phyloP scores from a whole-genome alignment of 2,888 invertebrate genomes.

The Oscheius sp. region DNA sequence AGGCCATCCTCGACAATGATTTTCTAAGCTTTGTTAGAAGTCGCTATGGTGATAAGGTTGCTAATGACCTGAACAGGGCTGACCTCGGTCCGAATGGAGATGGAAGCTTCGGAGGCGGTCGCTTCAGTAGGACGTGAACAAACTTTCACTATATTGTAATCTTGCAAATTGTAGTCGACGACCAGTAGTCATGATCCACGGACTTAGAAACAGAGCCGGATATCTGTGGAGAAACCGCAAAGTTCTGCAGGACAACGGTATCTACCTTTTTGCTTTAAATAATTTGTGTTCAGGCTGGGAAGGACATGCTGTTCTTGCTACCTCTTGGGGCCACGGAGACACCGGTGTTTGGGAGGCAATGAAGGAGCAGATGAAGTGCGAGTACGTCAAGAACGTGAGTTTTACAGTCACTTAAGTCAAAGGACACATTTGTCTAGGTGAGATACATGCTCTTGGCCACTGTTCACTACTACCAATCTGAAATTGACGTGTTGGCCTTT shows the following conservation, averaged over 20 bases:
- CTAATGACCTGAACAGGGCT: conserved; percentile 11
- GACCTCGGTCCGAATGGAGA: conserved; percentile 27
- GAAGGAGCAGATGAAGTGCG: conserved; percentile 14
- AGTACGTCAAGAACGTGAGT: conserved; percentile 27
- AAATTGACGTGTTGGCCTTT: conserved; percentile 29
- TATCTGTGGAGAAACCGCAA: conserved; percentile 23
- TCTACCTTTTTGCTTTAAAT: neutral
- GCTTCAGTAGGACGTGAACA: neutral
- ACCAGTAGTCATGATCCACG: conserved; percentile 29
- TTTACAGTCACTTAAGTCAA: neutral
- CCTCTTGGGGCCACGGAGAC: conserved; percentile 27
- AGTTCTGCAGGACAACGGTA: conserved; percentile 21
- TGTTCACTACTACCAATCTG: conserved; percentile 17
- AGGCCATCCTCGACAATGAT: conserved; percentile 12
- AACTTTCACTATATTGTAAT: neutral
- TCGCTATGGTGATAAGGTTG: conserved; percentile 10
- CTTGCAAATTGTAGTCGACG: neutral
- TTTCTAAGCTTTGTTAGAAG: conserved; percentile 22
- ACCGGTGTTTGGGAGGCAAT: conserved; percentile 17
- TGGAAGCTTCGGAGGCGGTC: conserved; percentile 31
- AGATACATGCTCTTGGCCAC: conserved; percentile 24
- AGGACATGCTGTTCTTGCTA: conserved; percentile 14
- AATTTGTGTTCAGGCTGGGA: conserved; percentile 12
- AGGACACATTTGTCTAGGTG: neutral
- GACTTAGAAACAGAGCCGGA: conserved; percentile 29